A percentile compares a stretch with the other conserved stretches of the same genome.
Evolutionary conservation across 2,113 vertebrate genomes (phyloP).

Genomic region (Pelecanoides urinatrix): DNA sequence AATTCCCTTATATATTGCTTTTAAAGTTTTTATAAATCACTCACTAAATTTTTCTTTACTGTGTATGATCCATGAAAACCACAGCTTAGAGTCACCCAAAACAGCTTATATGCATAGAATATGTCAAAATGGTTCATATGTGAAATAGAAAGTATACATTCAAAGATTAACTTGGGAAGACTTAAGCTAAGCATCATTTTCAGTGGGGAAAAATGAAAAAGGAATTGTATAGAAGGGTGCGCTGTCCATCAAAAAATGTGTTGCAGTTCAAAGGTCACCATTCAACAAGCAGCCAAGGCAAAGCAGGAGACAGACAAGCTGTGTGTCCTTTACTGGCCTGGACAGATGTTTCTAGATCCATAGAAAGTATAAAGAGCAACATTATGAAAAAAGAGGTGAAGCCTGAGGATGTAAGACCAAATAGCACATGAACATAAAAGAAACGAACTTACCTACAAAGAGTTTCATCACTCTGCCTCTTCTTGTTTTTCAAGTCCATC

Average conservation of each 20-base stretch:
- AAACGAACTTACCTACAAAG: constrained; percentile 76
- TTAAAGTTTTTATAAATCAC: background rate
- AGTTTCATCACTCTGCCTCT: constrained; percentile 75
- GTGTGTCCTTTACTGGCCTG: background rate
- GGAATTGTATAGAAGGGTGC: background rate
- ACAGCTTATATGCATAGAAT: accelerated
- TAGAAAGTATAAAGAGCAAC: background rate
- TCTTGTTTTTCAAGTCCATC: constrained; percentile 75
- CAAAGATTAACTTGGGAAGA: background rate
- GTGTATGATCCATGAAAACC: background rate
- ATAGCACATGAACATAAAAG: background rate
- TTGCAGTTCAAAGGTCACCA: background rate
- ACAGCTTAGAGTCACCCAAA: background rate
- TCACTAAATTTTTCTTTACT: background rate
- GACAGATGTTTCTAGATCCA: background rate
- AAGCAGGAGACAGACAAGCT: background rate
- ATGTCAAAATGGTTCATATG: background rate
- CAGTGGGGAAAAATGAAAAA: background rate
- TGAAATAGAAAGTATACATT: background rate
- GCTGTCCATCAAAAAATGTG: background rate
- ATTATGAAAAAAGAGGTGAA: background rate
- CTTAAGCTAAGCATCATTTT: background rate
- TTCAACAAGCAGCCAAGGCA: background rate
- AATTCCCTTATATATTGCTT: background rate
- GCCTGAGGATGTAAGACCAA: background rate